Evolutionary conservation across 1,140 invertebrate genomes (phyloP).

Genomic region (Brachionus calyciflorus): DNA sequence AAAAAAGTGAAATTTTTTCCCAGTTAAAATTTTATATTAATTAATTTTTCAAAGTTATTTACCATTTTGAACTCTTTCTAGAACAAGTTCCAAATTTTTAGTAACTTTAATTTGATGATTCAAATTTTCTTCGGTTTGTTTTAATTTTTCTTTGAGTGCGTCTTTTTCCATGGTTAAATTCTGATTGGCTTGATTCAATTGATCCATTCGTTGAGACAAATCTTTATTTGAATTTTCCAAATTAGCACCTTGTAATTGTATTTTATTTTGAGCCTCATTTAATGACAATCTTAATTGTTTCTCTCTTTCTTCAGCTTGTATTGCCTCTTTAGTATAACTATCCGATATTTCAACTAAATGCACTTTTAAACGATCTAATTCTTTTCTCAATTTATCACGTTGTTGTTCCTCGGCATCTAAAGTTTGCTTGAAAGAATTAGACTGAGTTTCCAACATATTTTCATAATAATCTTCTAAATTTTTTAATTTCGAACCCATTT

Average conservation of each 20-base stretch:
- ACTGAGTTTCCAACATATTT: background rate
- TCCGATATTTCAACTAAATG: conserved; percentile 44
- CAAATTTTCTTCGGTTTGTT: conserved; percentile 33
- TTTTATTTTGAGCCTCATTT: background rate
- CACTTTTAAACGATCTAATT: conserved; percentile 19
- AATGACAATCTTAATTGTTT: conserved; percentile 15
- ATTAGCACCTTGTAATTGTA: conserved; percentile 30
- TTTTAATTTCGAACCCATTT: background rate
- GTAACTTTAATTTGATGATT: conserved; percentile 44
- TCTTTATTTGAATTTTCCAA: conserved; percentile 27
- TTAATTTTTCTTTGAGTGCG: conserved; percentile 9
- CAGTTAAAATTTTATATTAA: background rate
- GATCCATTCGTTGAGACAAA: background rate
- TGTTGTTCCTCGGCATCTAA: background rate
- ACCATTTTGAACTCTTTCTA: conserved; percentile 45
- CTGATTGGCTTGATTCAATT: conserved; percentile 20
- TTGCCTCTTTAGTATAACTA: conserved; percentile 25
- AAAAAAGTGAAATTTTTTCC: background rate
- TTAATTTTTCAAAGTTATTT: background rate
- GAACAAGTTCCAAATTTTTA: conserved; percentile 45
- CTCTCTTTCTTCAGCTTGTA: conserved; percentile 39
- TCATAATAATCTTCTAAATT: conserved; percentile 7
- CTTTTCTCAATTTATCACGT: conserved; percentile 7
- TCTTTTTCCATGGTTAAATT: background rate
- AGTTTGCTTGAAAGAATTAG: background rate